Evolutionary conservation across 2,797 vertebrate genomes (phyloP).

Genomic region (Aselliscus stoliczkanus): DNA sequence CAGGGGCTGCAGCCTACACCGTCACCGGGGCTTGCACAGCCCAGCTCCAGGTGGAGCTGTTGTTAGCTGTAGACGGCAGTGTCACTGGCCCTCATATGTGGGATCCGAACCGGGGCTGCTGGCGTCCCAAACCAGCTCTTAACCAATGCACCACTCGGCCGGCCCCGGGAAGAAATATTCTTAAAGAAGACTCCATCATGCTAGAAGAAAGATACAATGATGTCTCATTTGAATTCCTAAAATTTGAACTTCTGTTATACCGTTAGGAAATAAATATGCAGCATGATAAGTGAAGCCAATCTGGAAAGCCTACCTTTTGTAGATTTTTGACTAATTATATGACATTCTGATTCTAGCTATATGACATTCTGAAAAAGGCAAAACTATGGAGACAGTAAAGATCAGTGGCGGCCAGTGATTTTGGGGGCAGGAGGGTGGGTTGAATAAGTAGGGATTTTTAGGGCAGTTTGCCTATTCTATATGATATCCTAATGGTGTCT

Average conservation of each 20-base stretch:
- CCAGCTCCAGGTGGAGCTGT: too few species aligned
- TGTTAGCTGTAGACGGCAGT: too few species aligned
- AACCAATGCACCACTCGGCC: too few species aligned
- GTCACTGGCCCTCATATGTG: too few species aligned
- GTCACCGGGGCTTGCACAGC: too few species aligned
- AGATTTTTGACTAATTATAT: not conserved
- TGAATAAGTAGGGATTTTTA: not conserved
- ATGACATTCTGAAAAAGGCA: not conserved
- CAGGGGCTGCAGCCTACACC: too few species aligned
- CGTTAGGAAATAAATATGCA: not conserved
- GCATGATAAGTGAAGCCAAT: not conserved
- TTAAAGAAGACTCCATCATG: not conserved
- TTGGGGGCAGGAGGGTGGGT: rapidly evolving
- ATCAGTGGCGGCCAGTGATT: not conserved
- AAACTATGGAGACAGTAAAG: not conserved
- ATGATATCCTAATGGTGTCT: not conserved
- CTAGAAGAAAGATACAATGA: not conserved
- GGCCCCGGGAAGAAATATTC: not conserved
- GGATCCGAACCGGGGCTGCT: too few species aligned
- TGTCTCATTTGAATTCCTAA: not conserved
- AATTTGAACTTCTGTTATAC: not conserved
- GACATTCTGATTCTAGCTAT: not conserved
- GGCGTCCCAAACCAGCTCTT: too few species aligned
- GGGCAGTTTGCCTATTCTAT: not conserved
- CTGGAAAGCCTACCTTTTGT: not conserved